Base-by-base conservation (phyloP, 2,797 vertebrate species). In the Molossus alvarezi region DNA sequence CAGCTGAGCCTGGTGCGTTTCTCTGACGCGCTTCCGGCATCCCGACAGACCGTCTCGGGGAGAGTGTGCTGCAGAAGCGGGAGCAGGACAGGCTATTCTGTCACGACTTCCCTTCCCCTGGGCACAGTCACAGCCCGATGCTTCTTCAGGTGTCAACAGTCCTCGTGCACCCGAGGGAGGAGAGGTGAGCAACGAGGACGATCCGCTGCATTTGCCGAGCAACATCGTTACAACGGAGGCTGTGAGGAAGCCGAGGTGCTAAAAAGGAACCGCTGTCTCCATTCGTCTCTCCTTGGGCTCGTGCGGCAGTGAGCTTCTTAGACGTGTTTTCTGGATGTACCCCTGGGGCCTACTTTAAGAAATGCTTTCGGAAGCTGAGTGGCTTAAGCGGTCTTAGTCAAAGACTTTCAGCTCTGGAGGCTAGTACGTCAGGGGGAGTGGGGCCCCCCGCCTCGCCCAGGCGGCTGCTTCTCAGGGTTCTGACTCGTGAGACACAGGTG, bases 351-450 rank as follows among this genome's bases (percentile, higher is more conserved):
- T 69, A 85, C 57, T 95, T 95, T 62, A 87, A 88, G 48, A 51
- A 95, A 95, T 27, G 91, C 53, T 91, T 97, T 96, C 76, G 73
- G 80, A 97, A 91, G 37, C 64, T 51, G 55, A 91, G 81, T 86
- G 88, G 73, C 88, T 90, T 90, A 90, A 82, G 45, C 90, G 83
- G 33, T 77, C 67, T 95, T 77, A 57, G 86, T 83, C 79, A 86
- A 92, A 84, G 53, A 92, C 27, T 94, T 95, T 86, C 76, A 88
- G 76, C 81, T 92, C 73, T 81, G 41, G 69, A 94, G 65, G 57
- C 79, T 62, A 9, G 2, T 53, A 33, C 65, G 33, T 94, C 41
- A 85, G 86, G 83, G 7, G 25, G 58, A 85, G 60, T 18, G 27
- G 21, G 57, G 21, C 60, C 21, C 45, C 37, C 9, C 0, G 53